A percentile compares a stretch with the other conserved stretches of the same genome.
These are phyloP conservation scores for Lypha dubia DNA, from an alignment of 2,888 invertebrate genomes.

Conservation along the genomic window DNA sequence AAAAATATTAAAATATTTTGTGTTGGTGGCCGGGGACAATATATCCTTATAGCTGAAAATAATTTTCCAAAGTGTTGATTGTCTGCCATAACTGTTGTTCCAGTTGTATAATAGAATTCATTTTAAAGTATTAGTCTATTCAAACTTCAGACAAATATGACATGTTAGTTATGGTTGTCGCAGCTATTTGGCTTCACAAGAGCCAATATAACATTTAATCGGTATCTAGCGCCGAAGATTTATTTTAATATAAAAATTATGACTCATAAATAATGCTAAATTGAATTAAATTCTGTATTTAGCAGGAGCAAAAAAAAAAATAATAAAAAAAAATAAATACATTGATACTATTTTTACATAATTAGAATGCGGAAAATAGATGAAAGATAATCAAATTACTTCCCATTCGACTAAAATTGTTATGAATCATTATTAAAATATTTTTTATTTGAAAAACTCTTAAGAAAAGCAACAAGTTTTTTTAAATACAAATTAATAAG, in stretches of 20 bases:
- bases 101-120: background rate
- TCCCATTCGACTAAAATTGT: too few species aligned
- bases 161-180: background rate
- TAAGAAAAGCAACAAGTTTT: too few species aligned
- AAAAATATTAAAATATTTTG: background rate
- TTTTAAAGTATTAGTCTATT: conserved; percentile 17
- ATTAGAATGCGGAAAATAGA: too few species aligned
- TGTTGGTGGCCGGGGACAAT: background rate
- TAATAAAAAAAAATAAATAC: background rate
- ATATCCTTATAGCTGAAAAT: conserved; percentile 8
- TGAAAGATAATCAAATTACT: too few species aligned
- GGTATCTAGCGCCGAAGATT: conserved; percentile 17
- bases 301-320: background rate
- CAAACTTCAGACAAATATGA: background rate
- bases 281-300: too few species aligned
- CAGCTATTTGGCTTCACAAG: background rate
- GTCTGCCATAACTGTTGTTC: conserved; percentile 2
- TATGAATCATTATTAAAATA: too few species aligned
- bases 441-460: too few species aligned
- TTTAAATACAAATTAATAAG: too few species aligned
- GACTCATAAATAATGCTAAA: conserved; percentile 54
- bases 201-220: background rate
- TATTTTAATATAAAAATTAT: conserved; percentile 55
- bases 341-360: too few species aligned
- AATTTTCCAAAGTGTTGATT: conserved; percentile 24